Percentiles rank a stretch among this genome's conserved stretches.
These are phyloP conservation scores for Dasypogon diadema DNA, from an alignment of 2,888 invertebrate species.

Conservation along the genomic window DNA sequence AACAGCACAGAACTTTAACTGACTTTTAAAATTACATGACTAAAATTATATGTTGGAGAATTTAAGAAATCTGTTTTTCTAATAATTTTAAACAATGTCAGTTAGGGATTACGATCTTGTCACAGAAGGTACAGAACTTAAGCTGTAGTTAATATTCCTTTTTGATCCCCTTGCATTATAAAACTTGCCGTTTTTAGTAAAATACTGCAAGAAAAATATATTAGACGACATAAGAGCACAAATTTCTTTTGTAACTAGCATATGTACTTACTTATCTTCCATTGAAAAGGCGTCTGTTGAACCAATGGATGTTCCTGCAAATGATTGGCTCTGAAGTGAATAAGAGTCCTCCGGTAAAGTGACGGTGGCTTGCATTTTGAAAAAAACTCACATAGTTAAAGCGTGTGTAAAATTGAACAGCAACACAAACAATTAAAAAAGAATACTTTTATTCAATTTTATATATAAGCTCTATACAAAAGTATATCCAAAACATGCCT, in stretches of 20 bases:
- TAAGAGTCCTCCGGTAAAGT: conserved; percentile 68
- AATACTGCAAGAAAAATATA: conserved; percentile 19
- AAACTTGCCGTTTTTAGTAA: conserved; percentile 26
- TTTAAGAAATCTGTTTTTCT: too few species aligned
- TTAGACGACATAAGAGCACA: not conserved
- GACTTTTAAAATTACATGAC: too few species aligned
- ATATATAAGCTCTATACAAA: conserved; percentile 51
- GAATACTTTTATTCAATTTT: conserved; percentile 33
- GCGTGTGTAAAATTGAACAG: too few species aligned
- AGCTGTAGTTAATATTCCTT: conserved; percentile 20
- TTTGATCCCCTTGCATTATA: conserved; percentile 37
- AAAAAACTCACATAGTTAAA: too few species aligned
- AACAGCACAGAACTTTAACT: too few species aligned
- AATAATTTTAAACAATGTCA: too few species aligned
- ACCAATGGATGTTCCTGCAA: conserved; percentile 68
- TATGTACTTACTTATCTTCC: conserved; percentile 65
- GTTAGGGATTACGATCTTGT: too few species aligned
- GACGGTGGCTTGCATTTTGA: conserved; percentile 64
- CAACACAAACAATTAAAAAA: conserved; percentile 19
- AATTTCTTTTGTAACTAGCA: not conserved
- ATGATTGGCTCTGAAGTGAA: conserved; percentile 67
- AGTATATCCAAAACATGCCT: conserved; percentile 49
- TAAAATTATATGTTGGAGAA: too few species aligned
- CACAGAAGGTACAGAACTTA: too few species aligned
- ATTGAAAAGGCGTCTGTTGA: conserved; percentile 67